Percentiles rank a stretch among this genome's conserved stretches.
Evolutionary conservation across 2,113 vertebrate genomes (phyloP).

Genomic region (Oxyruncus cristatus): DNA sequence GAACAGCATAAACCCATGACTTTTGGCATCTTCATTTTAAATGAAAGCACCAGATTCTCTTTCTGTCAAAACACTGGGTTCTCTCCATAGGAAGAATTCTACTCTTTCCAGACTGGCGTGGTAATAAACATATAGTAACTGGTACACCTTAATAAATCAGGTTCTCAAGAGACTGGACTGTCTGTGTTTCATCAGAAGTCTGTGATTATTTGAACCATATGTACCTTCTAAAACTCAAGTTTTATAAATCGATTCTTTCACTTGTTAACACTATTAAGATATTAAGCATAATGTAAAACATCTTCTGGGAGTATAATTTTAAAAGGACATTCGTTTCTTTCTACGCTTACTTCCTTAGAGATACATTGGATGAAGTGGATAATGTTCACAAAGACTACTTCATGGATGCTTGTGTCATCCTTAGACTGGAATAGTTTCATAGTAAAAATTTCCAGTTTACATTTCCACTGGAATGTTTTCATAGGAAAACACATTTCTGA

Average conservation of each 20-base stretch:
- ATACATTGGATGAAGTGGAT: neutral
- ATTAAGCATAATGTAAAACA: neutral
- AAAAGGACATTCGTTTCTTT: neutral
- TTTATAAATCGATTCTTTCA: constrained; percentile 18
- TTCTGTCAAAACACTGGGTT: constrained; percentile 58
- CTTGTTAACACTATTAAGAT: constrained; percentile 30
- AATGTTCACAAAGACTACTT: neutral
- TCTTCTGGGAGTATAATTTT: neutral
- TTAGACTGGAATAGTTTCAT: neutral
- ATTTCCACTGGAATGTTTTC: neutral
- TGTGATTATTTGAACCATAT: constrained; percentile 51
- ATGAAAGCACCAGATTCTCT: constrained; percentile 49
- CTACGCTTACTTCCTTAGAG: neutral
- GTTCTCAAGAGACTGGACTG: neutral
- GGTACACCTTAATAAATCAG: constrained; percentile 53
- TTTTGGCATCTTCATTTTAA: constrained; percentile 42
- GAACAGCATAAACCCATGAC: constrained; percentile 19
- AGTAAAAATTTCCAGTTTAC: neutral
- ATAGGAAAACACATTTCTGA: neutral
- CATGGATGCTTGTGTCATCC: neutral
- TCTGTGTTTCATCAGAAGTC: constrained; percentile 45
- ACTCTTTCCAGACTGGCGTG: neutral
- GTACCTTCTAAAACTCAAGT: neutral
- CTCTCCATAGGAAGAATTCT: neutral
- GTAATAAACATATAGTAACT: constrained; percentile 28